A percentile compares a stretch with the other conserved stretches of the same genome.
Evolutionary conservation across 2,888 invertebrate species (phyloP).

Genomic region (Cinara cedri): DNA sequence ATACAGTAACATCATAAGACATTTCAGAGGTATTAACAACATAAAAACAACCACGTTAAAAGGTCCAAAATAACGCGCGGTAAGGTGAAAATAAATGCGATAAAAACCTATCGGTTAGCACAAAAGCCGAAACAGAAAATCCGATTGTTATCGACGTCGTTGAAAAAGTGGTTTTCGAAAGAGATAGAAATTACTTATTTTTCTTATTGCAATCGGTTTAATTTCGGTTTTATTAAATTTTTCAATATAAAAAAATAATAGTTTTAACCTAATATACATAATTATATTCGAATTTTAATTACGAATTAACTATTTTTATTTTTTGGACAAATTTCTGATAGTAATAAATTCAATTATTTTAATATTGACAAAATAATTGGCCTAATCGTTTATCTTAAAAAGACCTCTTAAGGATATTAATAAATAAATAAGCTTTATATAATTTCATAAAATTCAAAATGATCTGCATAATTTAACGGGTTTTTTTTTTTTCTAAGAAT

Average conservation of each 20-base stretch:
- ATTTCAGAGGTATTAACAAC: background rate
- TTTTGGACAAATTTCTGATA: too few relatives aligned
- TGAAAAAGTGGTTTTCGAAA: constrained; percentile 6
- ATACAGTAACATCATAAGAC: background rate
- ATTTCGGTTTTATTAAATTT: background rate
- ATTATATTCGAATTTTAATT: too few relatives aligned
- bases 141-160: constrained; percentile 12
- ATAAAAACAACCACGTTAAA: too few relatives aligned
- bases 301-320: too few relatives aligned
- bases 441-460: background rate
- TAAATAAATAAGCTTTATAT: background rate
- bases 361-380: too few relatives aligned
- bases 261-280: too few relatives aligned
- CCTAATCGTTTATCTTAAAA: too few relatives aligned
- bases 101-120: constrained; percentile 7
- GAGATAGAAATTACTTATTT: constrained; percentile 1
- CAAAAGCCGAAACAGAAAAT: constrained; percentile 3
- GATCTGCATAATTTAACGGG: background rate
- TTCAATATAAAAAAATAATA: background rate
- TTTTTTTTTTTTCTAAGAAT: too few relatives aligned
- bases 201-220: background rate
- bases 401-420: too few relatives aligned
- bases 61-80: background rate
- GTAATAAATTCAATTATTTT: too few relatives aligned
- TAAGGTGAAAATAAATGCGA: constrained; percentile 3